Conservation (phyloP, 2,888 invertebrate genomes). For the Fabriciana adippe region DNA sequence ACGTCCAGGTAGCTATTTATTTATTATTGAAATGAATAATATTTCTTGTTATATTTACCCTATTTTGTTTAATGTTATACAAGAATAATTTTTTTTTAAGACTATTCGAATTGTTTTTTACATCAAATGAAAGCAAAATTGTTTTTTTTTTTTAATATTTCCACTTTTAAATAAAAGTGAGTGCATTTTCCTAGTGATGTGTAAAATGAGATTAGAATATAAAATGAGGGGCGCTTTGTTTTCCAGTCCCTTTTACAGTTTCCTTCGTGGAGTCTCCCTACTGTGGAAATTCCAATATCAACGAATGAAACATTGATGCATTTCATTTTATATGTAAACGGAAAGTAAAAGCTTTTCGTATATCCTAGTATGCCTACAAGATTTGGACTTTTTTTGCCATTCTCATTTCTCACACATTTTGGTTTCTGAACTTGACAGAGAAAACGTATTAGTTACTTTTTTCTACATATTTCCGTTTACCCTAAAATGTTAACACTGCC, state of each 20-base stretch:
- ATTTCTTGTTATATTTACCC: background rate
- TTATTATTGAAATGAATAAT: background rate
- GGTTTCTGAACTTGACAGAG: no score
- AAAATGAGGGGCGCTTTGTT: constrained; percentile 32
- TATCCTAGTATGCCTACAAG: background rate
- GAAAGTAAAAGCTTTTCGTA: background rate
- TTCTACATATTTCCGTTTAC: no score
- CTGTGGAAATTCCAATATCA: constrained; percentile 32
- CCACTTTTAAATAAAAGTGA: background rate
- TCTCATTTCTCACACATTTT: no score
- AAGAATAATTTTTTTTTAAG: background rate
- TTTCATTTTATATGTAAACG: background rate
- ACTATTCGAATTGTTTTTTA: constrained; percentile 4
- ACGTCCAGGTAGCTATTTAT: constrained; percentile 67
- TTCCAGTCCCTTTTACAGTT: constrained; percentile 30
- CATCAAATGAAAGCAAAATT: background rate
- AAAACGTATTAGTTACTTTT: no score
- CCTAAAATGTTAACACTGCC: no score
- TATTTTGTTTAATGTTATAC: background rate
- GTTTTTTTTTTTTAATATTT: background rate
- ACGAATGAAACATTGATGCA: constrained; percentile 34
- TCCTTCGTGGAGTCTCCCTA: constrained; percentile 19
- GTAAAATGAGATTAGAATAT: constrained; percentile 33
- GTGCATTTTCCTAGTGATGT: constrained; percentile 17
- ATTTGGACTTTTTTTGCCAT: background rate